Base-by-base conservation (phyloP, 2,888 invertebrate species). In the Epinotia demarniana region DNA sequence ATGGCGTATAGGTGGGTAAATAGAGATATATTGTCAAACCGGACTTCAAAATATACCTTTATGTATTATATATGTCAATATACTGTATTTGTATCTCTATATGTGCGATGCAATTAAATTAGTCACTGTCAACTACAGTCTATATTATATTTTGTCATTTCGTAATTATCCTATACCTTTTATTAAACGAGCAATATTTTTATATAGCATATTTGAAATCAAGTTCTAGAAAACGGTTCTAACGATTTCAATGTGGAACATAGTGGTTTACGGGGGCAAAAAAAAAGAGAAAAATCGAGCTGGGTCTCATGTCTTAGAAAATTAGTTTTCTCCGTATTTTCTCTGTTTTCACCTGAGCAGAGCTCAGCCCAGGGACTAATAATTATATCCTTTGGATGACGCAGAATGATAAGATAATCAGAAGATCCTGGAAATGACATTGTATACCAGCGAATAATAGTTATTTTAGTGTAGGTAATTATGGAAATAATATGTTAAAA, bases 91-190 rank as follows among this genome's bases (percentile, higher is more conserved):
- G 33, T 19, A 16, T 58, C 3, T 18, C 11, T 58, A 68, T 58
- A 68, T 43, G 23, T 58, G 68, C n/a, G 43, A 58, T 46, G 43
- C 55, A 23, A 46, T 46, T 69, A 46, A 58, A 46, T 60, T 69
- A 23, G 57, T 60, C 43, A 58, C 43, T 58, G 55, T 19, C 57
- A 55, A 57, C 6, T 39, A 19, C 9, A 33, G 9, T 33, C 33
- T 61, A 33, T 61, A 61, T 33, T 5, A 16, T 8, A 33, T 16
- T 60, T 60, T 60, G 27, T n/a, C 16, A n/a, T 27, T 13, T 27
- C 13, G 6, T 6, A 60, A 16, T 49, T 49, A 27, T 27, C 23
- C 1, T 27, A 27, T 27, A n/a, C 23, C 23, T 27, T 3, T 27
- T 27, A 27, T 27, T 27, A 27, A 27, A 27, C 23, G 23, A 27